Evolutionary conservation across 2,797 vertebrate species (phyloP).

Genomic region (Muscicapa striata): DNA sequence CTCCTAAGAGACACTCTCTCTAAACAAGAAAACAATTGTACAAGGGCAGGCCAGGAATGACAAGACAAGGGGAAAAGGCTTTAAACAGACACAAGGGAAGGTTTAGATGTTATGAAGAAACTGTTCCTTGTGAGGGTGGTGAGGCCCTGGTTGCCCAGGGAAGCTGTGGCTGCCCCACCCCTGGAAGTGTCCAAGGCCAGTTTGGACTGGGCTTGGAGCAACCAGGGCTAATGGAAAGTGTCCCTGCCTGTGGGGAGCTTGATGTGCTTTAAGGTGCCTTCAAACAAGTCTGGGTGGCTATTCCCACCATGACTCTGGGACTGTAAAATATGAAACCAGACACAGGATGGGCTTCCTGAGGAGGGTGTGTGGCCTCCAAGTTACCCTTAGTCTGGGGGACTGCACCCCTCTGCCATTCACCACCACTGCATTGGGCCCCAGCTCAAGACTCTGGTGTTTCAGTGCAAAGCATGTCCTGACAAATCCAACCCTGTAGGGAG

Average conservation of each 20-base stretch:
- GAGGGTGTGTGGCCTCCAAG: not conserved
- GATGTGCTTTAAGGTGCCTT: not conserved
- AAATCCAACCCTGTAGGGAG: accelerated
- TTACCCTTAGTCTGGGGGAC: not conserved
- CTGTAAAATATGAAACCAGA: not conserved
- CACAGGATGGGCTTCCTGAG: not conserved
- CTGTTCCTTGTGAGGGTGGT: not conserved
- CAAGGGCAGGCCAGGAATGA: not conserved
- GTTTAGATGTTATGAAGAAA: not conserved
- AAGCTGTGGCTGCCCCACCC: not conserved
- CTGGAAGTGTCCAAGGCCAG: not conserved
- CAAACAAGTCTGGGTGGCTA: not conserved
- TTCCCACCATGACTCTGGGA: not conserved
- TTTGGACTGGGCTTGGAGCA: accelerated
- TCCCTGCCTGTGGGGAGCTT: not conserved
- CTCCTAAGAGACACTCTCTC: not conserved
- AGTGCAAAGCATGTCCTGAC: accelerated
- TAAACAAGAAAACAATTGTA: not conserved
- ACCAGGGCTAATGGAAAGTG: not conserved
- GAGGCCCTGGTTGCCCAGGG: not conserved
- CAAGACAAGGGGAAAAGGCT: not conserved
- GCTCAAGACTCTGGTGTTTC: not conserved
- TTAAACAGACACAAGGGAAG: not conserved
- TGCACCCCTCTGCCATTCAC: not conserved
- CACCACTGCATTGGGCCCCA: not conserved